Conservation (phyloP, 2,797 vertebrate species). For the Selene dorsalis region DNA sequence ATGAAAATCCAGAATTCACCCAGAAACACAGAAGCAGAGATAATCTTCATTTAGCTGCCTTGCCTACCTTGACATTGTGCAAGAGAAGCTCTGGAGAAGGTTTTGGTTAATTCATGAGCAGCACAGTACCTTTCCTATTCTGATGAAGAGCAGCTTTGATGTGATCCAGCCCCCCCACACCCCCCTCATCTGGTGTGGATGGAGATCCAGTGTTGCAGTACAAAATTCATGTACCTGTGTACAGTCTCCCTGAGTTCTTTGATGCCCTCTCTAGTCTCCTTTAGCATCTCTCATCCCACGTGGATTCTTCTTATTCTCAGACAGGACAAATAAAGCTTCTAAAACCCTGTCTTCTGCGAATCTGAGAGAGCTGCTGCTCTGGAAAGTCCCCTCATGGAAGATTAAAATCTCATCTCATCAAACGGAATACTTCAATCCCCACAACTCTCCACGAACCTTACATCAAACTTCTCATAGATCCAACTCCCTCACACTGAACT, state of each 20-base stretch:
- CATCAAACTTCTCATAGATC: constrained; percentile 13
- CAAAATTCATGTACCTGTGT: constrained; percentile 36
- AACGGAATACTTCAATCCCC: constrained; percentile 53
- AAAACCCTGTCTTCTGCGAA: constrained; percentile 20
- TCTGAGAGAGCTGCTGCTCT: constrained; percentile 14
- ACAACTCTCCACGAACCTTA: not conserved
- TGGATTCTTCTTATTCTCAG: constrained; percentile 10
- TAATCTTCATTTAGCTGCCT: not conserved
- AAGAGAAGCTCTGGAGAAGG: not conserved
- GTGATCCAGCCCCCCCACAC: constrained; percentile 61
- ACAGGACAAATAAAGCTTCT: constrained; percentile 32
- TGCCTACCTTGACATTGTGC: not conserved
- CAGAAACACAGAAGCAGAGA: not conserved
- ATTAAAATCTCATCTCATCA: constrained; percentile 50
- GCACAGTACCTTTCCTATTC: constrained; percentile 24
- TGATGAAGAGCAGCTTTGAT: constrained; percentile 44
- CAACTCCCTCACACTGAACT: not conserved
- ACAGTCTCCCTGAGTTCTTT: constrained; percentile 13
- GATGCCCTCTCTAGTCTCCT: constrained; percentile 13
- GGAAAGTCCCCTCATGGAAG: constrained; percentile 49
- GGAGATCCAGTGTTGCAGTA: constrained; percentile 30
- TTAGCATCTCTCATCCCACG: not conserved
- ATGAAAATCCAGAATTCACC: not conserved
- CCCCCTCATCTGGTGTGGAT: constrained; percentile 52
- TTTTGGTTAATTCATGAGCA: constrained; percentile 36